Conservation (phyloP, 2,888 invertebrate species). For the Cephonodes hylas region DNA sequence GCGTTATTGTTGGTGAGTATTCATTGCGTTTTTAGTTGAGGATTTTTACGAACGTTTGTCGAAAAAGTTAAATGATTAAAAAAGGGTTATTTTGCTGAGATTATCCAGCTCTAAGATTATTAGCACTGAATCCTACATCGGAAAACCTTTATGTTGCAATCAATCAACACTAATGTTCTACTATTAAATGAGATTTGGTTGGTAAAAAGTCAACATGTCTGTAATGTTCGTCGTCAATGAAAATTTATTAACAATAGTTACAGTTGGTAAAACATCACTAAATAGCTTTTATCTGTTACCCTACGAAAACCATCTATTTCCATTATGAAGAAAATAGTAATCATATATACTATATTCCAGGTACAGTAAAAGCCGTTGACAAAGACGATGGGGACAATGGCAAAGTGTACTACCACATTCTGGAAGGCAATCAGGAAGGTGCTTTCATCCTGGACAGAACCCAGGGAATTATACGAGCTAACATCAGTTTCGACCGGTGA, state of each 20-base stretch:
- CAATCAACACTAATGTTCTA: background rate
- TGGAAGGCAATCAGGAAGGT: slow-evolving; percentile 88
- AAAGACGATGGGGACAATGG: slow-evolving; percentile 90
- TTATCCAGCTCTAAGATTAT: no score
- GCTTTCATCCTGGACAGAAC: slow-evolving; percentile 90
- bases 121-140: no score
- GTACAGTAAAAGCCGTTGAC: slow-evolving; percentile 87
- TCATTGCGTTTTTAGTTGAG: no score
- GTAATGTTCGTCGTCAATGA: no score
- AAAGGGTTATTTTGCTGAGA: no score
- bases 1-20: slow-evolving; percentile 83
- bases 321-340: background rate
- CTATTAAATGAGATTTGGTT: background rate
- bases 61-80: no score
- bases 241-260: no score
- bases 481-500: slow-evolving; percentile 88
- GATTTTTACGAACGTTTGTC: no score
- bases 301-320: background rate
- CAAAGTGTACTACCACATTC: slow-evolving; percentile 90
- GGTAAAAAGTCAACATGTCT: no score
- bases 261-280: no score
- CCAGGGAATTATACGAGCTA: slow-evolving; percentile 89
- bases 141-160: no score
- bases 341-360: slow-evolving; percentile 46
- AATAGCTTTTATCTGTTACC: no score